phyloP scores from a whole-genome alignment of 2,113 vertebrate genomes.

The Phrynosoma blainvillii region DNA sequence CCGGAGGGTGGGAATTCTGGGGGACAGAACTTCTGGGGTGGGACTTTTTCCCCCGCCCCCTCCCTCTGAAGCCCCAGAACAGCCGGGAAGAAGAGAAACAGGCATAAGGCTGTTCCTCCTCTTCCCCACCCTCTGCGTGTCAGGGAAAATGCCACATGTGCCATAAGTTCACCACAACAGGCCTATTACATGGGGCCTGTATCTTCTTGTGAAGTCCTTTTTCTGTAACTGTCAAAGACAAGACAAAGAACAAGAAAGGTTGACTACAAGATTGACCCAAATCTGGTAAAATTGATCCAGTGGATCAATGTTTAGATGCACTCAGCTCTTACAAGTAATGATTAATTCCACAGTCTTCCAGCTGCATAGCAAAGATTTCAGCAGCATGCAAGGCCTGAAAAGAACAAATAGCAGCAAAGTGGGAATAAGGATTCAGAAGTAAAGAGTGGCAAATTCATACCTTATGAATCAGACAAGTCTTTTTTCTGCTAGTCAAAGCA shows the following conservation, averaged over 20 bases:
- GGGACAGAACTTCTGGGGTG: too few relatives aligned
- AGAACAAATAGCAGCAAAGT: not conserved
- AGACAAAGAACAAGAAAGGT: not conserved
- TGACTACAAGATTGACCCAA: not conserved
- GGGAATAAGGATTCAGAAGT: not conserved
- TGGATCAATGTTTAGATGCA: not conserved
- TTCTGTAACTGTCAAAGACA: not conserved
- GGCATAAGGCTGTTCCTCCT: too few relatives aligned
- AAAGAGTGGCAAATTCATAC: not conserved
- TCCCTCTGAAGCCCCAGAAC: too few relatives aligned
- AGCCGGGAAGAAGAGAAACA: too few relatives aligned
- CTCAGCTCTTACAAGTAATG: not conserved
- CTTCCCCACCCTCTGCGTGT: too few relatives aligned
- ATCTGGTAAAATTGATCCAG: not conserved
- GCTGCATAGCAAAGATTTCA: not conserved
- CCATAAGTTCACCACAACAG: too few relatives aligned
- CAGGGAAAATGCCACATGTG: too few relatives aligned
- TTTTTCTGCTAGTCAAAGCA: not conserved
- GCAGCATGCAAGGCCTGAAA: not conserved
- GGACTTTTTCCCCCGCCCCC: too few relatives aligned
- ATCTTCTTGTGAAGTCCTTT: not conserved
- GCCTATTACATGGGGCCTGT: not conserved
- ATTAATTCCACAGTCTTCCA: not conserved
- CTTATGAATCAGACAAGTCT: not conserved
- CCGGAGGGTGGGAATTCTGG: too few relatives aligned